Percentiles rank a stretch among this genome's conserved stretches.
Evolutionary conservation across 2,888 invertebrate genomes (phyloP).

Genomic region (Cheilosia variabilis): DNA sequence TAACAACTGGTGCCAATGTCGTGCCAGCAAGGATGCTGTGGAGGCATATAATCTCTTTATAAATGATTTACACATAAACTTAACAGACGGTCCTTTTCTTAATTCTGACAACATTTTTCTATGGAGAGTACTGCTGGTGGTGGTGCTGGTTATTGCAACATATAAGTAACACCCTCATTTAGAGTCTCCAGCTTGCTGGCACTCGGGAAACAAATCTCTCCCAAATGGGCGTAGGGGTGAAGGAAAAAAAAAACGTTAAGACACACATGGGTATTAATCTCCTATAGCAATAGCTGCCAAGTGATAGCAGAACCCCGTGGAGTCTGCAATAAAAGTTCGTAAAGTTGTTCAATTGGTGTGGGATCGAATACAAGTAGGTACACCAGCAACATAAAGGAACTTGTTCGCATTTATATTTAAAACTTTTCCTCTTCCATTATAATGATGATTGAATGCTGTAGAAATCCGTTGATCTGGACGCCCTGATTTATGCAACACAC

Average conservation of each 20-base stretch:
- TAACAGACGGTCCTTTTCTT: conserved; percentile 51
- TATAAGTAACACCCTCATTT: conserved; percentile 56
- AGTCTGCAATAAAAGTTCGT: conserved; percentile 48
- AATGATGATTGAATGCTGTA: conserved; percentile 20
- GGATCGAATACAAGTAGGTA: neutral
- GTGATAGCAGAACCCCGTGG: conserved; percentile 40
- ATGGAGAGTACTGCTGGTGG: conserved; percentile 5
- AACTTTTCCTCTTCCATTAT: conserved; percentile 23
- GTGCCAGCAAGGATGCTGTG: conserved; percentile 37
- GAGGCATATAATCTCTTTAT: conserved; percentile 70
- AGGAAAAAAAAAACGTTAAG: conserved; percentile 3
- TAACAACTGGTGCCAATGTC: conserved; percentile 72
- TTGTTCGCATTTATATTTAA: conserved; percentile 36
- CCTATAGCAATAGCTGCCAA: conserved; percentile 52
- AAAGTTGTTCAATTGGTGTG: conserved; percentile 30
- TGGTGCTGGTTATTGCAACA: conserved; percentile 48
- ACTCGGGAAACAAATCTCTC: conserved; percentile 39
- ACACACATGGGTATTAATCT: conserved; percentile 61
- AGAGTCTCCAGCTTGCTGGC: conserved; percentile 25
- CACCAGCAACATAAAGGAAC: neutral
- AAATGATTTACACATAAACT: conserved; percentile 73
- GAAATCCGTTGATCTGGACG: neutral
- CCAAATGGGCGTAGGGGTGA: conserved; percentile 24
- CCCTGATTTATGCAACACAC: too few species aligned
- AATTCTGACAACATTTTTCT: conserved; percentile 39